Conservation (phyloP, 2,797 vertebrate genomes). For the Propithecus deckenii region DNA sequence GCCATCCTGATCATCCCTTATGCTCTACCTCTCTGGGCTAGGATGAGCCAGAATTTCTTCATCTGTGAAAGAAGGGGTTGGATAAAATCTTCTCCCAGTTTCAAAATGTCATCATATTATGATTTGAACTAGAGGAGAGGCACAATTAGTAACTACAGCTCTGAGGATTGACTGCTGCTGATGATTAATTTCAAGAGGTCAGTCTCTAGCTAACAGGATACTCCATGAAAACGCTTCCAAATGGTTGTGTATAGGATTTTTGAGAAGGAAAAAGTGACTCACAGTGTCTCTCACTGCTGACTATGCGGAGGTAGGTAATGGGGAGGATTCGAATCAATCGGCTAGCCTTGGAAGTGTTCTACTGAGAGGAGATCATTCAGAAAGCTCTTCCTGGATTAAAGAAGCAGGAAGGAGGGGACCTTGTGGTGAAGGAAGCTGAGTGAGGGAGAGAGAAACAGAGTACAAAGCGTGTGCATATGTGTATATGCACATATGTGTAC, state of each 20-base stretch:
- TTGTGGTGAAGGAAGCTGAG: neutral
- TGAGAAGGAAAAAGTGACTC: neutral
- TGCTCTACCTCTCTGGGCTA: neutral
- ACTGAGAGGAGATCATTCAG: conserved; percentile 30
- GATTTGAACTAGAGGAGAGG: conserved; percentile 1
- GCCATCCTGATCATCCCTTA: neutral
- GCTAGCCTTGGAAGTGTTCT: conserved; percentile 38
- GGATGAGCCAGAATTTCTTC: conserved; percentile 10
- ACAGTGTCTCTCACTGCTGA: neutral
- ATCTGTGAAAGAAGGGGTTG: neutral
- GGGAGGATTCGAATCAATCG: neutral
- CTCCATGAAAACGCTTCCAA: conserved; percentile 10
- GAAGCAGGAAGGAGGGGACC: neutral
- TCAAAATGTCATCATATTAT: conserved; percentile 32
- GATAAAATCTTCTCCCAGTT: neutral
- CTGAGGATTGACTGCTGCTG: neutral
- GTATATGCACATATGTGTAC: neutral
- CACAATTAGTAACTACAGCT: neutral
- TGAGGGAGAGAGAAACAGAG: neutral
- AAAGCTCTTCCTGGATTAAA: conserved; percentile 25
- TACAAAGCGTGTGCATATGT: neutral
- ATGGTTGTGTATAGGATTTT: neutral
- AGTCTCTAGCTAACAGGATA: neutral
- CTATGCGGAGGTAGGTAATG: conserved; percentile 17
- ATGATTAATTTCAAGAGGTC: conserved; percentile 47